phyloP scores from a whole-genome alignment of 2,113 vertebrate genomes.

The Rafetus swinhoei region DNA sequence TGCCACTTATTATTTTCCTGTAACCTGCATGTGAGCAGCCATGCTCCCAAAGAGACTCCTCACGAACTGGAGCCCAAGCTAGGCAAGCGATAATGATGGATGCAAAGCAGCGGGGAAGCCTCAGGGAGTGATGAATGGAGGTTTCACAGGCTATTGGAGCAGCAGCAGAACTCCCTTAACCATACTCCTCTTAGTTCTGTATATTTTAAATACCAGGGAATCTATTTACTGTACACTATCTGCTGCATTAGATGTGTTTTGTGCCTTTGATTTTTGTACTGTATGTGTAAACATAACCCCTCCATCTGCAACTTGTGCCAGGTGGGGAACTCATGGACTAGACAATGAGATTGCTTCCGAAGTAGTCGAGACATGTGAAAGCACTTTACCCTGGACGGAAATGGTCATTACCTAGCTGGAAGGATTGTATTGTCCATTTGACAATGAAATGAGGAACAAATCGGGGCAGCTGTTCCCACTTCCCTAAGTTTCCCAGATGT shows the following conservation, averaged over 20 bases:
- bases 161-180: neutral
- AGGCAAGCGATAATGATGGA: neutral
- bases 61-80: neutral
- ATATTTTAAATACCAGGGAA: conserved; percentile 58
- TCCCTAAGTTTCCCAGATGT: neutral
- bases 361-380: conserved; percentile 36
- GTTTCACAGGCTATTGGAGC: neutral
- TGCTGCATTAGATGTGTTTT: conserved; percentile 77
- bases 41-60: neutral
- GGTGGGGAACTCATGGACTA: neutral
- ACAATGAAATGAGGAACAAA: neutral
- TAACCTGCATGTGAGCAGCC: neutral
- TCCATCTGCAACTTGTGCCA: conserved; percentile 34
- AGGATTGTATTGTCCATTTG: neutral
- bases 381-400: conserved; percentile 59
- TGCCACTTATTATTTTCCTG: neutral
- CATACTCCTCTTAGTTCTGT: conserved; percentile 35
- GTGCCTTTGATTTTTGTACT: conserved; percentile 80
- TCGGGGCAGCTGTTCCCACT: neutral
- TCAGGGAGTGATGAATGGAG: conserved; percentile 36
- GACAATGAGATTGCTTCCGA: conserved; percentile 41
- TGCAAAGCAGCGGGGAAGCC: conserved; percentile 30
- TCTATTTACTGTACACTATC: conserved; percentile 59
- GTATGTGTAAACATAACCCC: conserved; percentile 68
- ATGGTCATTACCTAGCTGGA: neutral